phyloP scores from a whole-genome alignment of 2,888 invertebrate species.

The Punctoribates punctum region DNA sequence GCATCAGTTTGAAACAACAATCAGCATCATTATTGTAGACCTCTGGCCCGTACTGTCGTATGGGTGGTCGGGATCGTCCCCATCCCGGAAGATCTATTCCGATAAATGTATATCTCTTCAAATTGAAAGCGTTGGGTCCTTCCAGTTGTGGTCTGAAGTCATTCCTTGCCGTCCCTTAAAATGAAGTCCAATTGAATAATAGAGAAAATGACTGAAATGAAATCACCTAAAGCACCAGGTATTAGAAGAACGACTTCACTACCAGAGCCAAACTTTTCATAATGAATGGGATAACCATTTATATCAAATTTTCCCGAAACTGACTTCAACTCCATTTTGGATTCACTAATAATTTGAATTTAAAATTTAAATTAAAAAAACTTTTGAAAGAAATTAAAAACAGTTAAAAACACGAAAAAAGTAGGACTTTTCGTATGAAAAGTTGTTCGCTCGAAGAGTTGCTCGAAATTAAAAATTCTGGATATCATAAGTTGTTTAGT shows the following conservation, averaged over 20 bases:
- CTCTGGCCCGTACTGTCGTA: not conserved
- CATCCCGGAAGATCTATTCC: constrained; percentile 37
- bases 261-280: constrained; percentile 62
- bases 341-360: no score
- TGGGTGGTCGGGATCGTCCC: constrained; percentile 40
- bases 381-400: no score
- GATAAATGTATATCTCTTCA: constrained; percentile 35
- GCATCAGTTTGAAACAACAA: constrained; percentile 39
- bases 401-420: no score
- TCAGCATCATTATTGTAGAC: constrained; percentile 30
- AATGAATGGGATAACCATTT: constrained; percentile 62
- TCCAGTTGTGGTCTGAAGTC: constrained; percentile 35
- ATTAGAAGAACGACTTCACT: constrained; percentile 64
- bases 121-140: constrained; percentile 37
- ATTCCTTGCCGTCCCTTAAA: constrained; percentile 32
- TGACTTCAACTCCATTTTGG: not conserved
- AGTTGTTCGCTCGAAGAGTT: no score
- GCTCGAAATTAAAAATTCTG: no score
- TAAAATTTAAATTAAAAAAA: no score
- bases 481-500: no score
- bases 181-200: not conserved
- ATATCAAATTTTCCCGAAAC: constrained; percentile 58
- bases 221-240: constrained; percentile 64
- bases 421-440: no score
- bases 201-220: not conserved